A percentile compares a stretch with the other conserved stretches of the same genome.
Evolutionary conservation across 2,888 invertebrate genomes (phyloP).

Genomic region (Epinotia brunnichana): DNA sequence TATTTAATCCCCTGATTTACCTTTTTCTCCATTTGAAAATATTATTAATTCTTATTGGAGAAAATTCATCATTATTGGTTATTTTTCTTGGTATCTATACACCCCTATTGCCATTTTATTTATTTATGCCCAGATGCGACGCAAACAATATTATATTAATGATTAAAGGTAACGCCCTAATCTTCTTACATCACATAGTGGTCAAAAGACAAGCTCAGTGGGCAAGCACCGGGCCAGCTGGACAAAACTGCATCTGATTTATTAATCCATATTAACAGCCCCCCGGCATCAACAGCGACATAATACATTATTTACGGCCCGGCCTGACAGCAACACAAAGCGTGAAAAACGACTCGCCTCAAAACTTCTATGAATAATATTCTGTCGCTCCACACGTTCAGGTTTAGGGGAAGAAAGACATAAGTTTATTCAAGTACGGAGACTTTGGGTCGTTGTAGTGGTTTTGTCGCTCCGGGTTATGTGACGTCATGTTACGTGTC

Average conservation of each 20-base stretch:
- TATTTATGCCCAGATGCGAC: too few relatives aligned
- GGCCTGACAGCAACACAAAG: constrained; percentile 65
- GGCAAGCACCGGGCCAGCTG: constrained; percentile 28
- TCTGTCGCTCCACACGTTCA: constrained; percentile 22
- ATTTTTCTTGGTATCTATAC: too few relatives aligned
- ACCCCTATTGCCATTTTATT: too few relatives aligned
- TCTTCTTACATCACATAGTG: background rate
- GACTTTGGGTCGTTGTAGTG: constrained; percentile 21
- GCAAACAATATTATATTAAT: too few relatives aligned
- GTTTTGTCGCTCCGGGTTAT: constrained; percentile 13
- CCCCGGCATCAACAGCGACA: constrained; percentile 47
- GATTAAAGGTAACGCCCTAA: too few relatives aligned
- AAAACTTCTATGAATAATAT: constrained; percentile 46
- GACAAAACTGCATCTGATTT: constrained; percentile 37
- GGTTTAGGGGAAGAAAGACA: background rate
- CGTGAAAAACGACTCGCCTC: constrained; percentile 66
- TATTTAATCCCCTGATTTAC: too few relatives aligned
- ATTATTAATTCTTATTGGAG: too few relatives aligned
- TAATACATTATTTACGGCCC: constrained; percentile 63
- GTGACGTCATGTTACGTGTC: constrained; percentile 20
- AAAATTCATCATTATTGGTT: too few relatives aligned
- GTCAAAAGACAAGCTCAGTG: constrained; percentile 25
- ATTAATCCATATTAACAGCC: constrained; percentile 37
- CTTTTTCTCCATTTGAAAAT: too few relatives aligned
- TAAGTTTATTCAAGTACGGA: background rate